A percentile compares a stretch with the other conserved stretches of the same genome.
Conservation (phyloP, 2,113 vertebrate genomes). For the Colaptes auratus region DNA sequence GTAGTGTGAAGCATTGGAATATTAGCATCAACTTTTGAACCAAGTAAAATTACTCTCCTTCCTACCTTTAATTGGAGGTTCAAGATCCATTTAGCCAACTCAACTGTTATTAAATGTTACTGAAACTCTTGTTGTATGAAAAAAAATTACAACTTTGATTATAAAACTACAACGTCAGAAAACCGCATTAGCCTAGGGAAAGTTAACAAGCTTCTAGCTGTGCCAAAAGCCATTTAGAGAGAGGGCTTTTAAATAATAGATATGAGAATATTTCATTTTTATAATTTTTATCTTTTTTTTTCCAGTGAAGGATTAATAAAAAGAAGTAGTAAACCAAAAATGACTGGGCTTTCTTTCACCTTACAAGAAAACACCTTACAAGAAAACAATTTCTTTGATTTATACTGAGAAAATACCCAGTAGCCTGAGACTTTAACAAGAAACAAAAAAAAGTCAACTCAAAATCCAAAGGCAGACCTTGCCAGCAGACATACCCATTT, state of each 20-base stretch:
- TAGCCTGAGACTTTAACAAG: not conserved
- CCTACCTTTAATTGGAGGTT: not conserved
- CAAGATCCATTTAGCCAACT: not conserved
- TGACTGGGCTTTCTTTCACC: not conserved
- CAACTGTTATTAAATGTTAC: not conserved
- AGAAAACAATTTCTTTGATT: not conserved
- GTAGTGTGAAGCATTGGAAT: not conserved
- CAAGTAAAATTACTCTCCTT: not conserved
- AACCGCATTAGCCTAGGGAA: not conserved
- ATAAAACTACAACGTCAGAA: not conserved
- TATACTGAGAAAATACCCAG: not conserved
- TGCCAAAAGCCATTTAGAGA: not conserved
- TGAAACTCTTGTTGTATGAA: not conserved
- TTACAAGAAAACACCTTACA: not conserved
- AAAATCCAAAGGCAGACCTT: not conserved
- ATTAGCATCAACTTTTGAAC: not conserved
- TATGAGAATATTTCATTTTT: not conserved
- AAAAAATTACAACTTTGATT: not conserved
- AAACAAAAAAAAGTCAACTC: not conserved
- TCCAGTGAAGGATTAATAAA: not conserved
- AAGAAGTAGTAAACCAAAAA: not conserved
- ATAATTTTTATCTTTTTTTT: not conserved
- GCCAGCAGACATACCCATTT: not conserved
- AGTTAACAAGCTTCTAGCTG: not conserved
- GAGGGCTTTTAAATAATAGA: not conserved